These are phyloP conservation scores for Acleris emargana DNA, from an alignment of 2,888 invertebrate genomes.

Conservation along the genomic window DNA sequence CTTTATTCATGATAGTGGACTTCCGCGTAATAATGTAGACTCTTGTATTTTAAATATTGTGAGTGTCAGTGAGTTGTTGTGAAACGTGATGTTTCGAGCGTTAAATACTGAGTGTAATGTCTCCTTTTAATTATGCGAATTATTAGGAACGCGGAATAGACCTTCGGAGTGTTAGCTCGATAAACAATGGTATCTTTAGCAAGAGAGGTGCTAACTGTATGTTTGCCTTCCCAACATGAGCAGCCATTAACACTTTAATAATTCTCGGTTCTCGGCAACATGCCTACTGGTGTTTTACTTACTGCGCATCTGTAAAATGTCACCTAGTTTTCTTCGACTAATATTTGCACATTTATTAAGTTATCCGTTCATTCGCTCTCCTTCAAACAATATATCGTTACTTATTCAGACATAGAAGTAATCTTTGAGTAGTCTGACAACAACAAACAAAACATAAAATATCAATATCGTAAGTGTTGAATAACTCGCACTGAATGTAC, in stretches of 20 bases:
- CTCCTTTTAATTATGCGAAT: slow-evolving; percentile 14
- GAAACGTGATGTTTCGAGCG: slow-evolving; percentile 7
- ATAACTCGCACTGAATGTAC: too few relatives aligned
- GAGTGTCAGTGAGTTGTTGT: slow-evolving; percentile 23
- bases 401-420: neutral
- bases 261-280: slow-evolving; percentile 30
- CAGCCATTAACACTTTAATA: slow-evolving; percentile 42
- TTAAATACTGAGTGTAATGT: slow-evolving; percentile 33
- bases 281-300: slow-evolving; percentile 27
- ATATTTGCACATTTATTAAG: neutral
- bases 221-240: slow-evolving; percentile 59
- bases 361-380: neutral
- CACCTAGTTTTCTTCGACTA: slow-evolving; percentile 14
- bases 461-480: too few relatives aligned
- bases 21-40: slow-evolving; percentile 22
- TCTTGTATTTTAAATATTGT: slow-evolving; percentile 18
- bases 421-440: neutral
- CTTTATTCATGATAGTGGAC: slow-evolving; percentile 33
- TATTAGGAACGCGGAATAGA: slow-evolving; percentile 38
- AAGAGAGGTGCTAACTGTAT: slow-evolving; percentile 59
- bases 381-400: neutral
- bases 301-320: slow-evolving; percentile 15
- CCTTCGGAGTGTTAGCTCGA: slow-evolving; percentile 44
- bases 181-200: slow-evolving; percentile 60
- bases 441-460: too few relatives aligned